Evolutionary conservation across 2,888 invertebrate genomes (phyloP).

Genomic region (Leucoma salicis): DNA sequence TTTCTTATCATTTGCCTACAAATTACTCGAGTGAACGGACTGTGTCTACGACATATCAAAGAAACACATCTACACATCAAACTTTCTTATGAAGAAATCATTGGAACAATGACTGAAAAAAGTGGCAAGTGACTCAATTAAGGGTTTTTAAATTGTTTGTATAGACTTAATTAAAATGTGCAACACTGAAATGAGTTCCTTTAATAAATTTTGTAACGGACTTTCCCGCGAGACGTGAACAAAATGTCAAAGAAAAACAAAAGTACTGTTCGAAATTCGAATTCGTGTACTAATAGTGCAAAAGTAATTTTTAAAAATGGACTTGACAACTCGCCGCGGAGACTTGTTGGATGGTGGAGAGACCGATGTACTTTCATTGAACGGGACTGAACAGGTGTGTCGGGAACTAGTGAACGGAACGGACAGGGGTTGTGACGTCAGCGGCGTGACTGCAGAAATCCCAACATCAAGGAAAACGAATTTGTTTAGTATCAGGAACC

Average conservation of each 20-base stretch:
- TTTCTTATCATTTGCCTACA: conserved; percentile 14
- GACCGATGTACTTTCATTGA: conserved; percentile 40
- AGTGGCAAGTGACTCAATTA: conserved; percentile 28
- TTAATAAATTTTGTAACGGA: conserved; percentile 29
- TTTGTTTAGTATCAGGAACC: conserved; percentile 70
- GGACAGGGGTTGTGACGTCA: conserved; percentile 58
- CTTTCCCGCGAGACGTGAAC: conserved; percentile 29
- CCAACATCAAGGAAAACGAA: conserved; percentile 56
- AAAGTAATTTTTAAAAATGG: conserved; percentile 57
- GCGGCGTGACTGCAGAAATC: conserved; percentile 54
- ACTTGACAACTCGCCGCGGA: conserved; percentile 74
- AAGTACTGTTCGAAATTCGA: conserved; percentile 34
- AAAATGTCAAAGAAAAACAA: conserved; percentile 42
- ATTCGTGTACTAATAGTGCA: conserved; percentile 26
- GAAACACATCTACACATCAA: background rate
- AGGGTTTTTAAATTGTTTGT: conserved; percentile 5
- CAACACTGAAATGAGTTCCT: conserved; percentile 37
- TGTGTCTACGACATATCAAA: conserved; percentile 11
- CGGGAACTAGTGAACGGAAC: conserved; percentile 57
- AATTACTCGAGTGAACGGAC: conserved; percentile 27
- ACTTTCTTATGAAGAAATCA: background rate
- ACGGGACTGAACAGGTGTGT: conserved; percentile 57
- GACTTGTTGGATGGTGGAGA: conserved; percentile 49
- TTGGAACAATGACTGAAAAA: conserved; percentile 7
- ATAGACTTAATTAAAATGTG: conserved; percentile 5